Percentiles rank a stretch among this genome's conserved stretches.
These are phyloP conservation scores for Agriopis marginaria DNA, from an alignment of 2,888 invertebrate species.

Conservation along the genomic window DNA sequence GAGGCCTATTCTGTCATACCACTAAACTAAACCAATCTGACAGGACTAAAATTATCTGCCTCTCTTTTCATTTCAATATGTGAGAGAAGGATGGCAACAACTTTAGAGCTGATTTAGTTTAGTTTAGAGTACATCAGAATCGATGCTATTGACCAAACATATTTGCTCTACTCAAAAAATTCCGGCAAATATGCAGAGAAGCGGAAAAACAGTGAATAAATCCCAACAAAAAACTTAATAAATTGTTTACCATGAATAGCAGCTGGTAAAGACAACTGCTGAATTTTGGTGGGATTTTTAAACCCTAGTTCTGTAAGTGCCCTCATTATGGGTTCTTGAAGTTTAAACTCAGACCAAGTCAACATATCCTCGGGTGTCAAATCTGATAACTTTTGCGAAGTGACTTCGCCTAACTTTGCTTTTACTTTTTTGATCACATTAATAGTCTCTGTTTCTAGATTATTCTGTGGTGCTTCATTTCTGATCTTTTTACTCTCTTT, in stretches of 20 bases:
- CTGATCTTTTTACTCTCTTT: slow-evolving; percentile 30
- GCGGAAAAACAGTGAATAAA: too few species aligned
- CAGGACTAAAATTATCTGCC: too few species aligned
- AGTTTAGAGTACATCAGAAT: too few species aligned
- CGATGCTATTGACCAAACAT: too few species aligned
- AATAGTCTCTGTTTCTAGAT: slow-evolving; percentile 25
- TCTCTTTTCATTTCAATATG: too few species aligned
- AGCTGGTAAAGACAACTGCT: slow-evolving; percentile 91
- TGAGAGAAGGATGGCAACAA: too few species aligned
- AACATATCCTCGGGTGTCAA: slow-evolving; percentile 80
- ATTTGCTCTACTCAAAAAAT: too few species aligned
- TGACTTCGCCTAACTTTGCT: slow-evolving; percentile 67
- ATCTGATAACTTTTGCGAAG: slow-evolving; percentile 50
- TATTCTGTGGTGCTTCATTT: slow-evolving; percentile 24
- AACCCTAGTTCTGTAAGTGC: slow-evolving; percentile 93
- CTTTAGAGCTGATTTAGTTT: too few species aligned
- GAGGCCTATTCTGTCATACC: too few species aligned
- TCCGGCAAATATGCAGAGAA: too few species aligned
- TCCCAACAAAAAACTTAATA: background rate
- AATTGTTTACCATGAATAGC: slow-evolving; percentile 91
- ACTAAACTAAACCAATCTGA: too few species aligned
- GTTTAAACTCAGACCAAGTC: slow-evolving; percentile 89
- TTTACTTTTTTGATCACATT: slow-evolving; percentile 48
- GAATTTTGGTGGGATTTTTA: slow-evolving; percentile 95
- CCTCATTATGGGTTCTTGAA: slow-evolving; percentile 89